A percentile compares a stretch with the other conserved stretches of the same genome.
Conservation (phyloP, 1,140 invertebrate species). For the Zaprionus nigranus region DNA sequence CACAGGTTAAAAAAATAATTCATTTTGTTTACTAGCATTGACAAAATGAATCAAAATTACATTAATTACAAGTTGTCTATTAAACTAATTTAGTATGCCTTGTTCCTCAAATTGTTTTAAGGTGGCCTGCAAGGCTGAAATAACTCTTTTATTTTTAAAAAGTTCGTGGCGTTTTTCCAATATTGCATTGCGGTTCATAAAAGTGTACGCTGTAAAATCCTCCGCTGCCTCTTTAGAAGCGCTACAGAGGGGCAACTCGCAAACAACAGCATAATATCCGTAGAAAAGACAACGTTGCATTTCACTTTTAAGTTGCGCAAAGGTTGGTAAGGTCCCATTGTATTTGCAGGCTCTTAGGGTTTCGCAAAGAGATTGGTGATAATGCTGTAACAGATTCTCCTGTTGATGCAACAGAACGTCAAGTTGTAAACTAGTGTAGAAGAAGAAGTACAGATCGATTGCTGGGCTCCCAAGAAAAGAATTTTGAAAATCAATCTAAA, state of each 20-base stretch:
- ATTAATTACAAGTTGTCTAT: not conserved
- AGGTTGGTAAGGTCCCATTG: conserved; percentile 69
- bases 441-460: conserved; percentile 69
- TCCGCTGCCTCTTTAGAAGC: conserved; percentile 40
- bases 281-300: conserved; percentile 72
- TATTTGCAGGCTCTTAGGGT: conserved; percentile 78
- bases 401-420: conserved; percentile 62
- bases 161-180: conserved; percentile 45
- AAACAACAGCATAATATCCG: conserved; percentile 59
- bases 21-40: not conserved
- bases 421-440: conserved; percentile 67
- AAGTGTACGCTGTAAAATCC: conserved; percentile 49
- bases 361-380: conserved; percentile 59
- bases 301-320: conserved; percentile 61
- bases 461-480: conserved; percentile 64
- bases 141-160: conserved; percentile 55
- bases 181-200: conserved; percentile 39
- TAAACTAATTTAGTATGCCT: conserved; percentile 45
- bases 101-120: conserved; percentile 57
- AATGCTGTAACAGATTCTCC: conserved; percentile 72
- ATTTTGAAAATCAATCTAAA: conserved; percentile 76
- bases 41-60: too few species aligned
- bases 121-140: conserved; percentile 37
- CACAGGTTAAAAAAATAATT: too few species aligned
- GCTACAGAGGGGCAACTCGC: conserved; percentile 68